A percentile compares a stretch with the other conserved stretches of the same genome.
Evolutionary conservation across 2,113 vertebrate genomes (phyloP).

Genomic region (Arothron firmamentum): DNA sequence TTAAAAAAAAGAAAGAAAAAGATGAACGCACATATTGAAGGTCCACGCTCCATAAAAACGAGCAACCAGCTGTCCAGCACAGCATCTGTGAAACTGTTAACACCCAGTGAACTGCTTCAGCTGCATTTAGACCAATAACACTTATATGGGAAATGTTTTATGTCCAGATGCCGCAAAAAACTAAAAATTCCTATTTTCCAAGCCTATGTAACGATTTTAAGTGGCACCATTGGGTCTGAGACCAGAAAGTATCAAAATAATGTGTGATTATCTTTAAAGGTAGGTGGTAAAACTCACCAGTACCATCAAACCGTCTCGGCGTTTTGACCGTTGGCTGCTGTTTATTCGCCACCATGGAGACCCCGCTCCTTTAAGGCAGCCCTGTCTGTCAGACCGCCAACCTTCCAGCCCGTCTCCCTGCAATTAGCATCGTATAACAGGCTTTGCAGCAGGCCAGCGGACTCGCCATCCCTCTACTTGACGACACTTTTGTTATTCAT

Average conservation of each 20-base stretch:
- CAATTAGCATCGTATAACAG: slow-evolving; percentile 63
- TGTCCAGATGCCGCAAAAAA: slow-evolving; percentile 30
- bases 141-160: slow-evolving; percentile 33
- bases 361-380: slow-evolving; percentile 21
- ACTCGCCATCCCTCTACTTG: too few relatives aligned
- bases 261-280: slow-evolving; percentile 22
- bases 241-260: slow-evolving; percentile 27
- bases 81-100: slow-evolving; percentile 51
- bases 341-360: slow-evolving; percentile 29
- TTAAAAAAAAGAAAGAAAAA: slow-evolving; percentile 50
- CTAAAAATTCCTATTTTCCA: slow-evolving; percentile 24
- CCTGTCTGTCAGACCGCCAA: slow-evolving; percentile 52
- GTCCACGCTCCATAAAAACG: slow-evolving; percentile 58
- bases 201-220: slow-evolving; percentile 15
- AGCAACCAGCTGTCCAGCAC: slow-evolving; percentile 43
- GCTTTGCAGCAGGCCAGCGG: slow-evolving; percentile 3
- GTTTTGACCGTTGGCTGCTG: slow-evolving; percentile 26
- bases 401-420: slow-evolving; percentile 44
- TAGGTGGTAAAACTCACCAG: slow-evolving; percentile 19
- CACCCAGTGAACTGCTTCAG: slow-evolving; percentile 55
- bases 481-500: too few relatives aligned
- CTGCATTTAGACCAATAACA: slow-evolving; percentile 38
- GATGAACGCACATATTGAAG: slow-evolving; percentile 35
- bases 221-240: slow-evolving; percentile 15
- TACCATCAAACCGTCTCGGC: slow-evolving; percentile 17